These are phyloP conservation scores for Montipora cactus DNA, from an alignment of 64 coral and sea anemone species.

Conservation along the genomic window DNA sequence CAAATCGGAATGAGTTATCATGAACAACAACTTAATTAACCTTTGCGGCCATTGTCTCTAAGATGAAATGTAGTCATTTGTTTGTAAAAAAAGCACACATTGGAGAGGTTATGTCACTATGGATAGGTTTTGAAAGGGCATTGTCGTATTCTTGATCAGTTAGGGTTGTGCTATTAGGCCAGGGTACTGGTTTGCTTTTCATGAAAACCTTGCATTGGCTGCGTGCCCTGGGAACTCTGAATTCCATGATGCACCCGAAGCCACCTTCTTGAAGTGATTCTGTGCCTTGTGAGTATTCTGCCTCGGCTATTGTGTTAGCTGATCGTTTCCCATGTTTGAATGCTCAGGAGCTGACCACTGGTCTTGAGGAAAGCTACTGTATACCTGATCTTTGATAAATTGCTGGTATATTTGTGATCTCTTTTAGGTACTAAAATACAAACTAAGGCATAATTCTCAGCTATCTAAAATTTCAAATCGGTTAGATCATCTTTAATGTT, in stretches of 20 bases:
- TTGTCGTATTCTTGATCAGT: conserved; percentile 25
- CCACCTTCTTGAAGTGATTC: conserved; percentile 11
- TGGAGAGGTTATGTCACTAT: conserved; percentile 14
- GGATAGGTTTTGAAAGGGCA: conserved; percentile 17
- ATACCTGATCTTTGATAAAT: not conserved
- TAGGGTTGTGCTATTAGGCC: conserved; percentile 14
- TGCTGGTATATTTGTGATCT: too few relatives aligned
- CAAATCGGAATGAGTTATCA: not conserved
- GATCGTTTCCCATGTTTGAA: conserved; percentile 55
- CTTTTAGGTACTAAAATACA: too few relatives aligned
- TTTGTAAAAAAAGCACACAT: not conserved
- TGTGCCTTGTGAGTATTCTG: conserved; percentile 1
- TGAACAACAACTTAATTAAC: not conserved
- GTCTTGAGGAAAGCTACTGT: not conserved
- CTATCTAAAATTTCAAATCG: too few relatives aligned
- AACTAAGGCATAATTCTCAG: too few relatives aligned
- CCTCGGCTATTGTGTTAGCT: conserved; percentile 3
- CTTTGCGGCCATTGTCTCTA: not conserved
- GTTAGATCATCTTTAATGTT: too few relatives aligned
- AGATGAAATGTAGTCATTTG: not conserved
- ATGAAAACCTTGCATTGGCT: conserved; percentile 49
- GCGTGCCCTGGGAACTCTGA: conserved; percentile 38
- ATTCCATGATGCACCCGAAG: conserved; percentile 44
- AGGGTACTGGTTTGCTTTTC: conserved; percentile 27
- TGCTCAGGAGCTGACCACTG: conserved; percentile 11